Evolutionary conservation across 2,797 vertebrate genomes (phyloP).

Genomic region (Premnoplex brunnescens): DNA sequence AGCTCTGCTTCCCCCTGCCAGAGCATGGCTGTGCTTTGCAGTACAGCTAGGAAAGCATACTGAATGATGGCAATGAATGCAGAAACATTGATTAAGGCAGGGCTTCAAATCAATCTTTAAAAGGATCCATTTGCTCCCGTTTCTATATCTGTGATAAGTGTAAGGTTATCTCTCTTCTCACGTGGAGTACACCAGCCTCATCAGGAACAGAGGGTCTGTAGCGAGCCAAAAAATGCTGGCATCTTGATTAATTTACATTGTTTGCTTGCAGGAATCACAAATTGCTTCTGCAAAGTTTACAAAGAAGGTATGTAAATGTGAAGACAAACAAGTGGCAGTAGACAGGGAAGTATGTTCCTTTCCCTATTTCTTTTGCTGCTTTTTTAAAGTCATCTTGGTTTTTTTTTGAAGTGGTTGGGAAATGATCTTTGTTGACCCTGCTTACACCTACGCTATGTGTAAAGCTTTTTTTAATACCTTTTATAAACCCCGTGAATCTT

Average conservation of each 20-base stretch:
- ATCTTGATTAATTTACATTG: background rate
- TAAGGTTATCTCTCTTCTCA: background rate
- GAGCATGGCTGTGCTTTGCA: background rate
- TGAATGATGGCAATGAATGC: background rate
- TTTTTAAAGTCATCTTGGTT: background rate
- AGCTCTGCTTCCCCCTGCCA: background rate
- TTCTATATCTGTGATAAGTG: background rate
- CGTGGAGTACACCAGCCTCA: background rate
- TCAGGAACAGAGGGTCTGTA: background rate
- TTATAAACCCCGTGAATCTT: background rate
- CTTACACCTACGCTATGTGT: background rate
- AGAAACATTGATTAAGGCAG: background rate
- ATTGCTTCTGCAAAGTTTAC: constrained; percentile 56
- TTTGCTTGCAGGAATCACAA: constrained; percentile 60
- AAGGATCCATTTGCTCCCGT: background rate
- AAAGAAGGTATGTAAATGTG: constrained; percentile 69
- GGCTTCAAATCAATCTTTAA: background rate
- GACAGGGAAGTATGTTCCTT: background rate
- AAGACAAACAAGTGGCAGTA: background rate
- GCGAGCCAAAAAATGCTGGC: background rate
- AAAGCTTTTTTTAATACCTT: background rate
- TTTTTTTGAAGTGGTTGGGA: background rate
- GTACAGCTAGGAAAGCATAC: fast-evolving
- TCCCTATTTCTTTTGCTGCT: background rate
- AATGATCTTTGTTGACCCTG: background rate